phyloP scores from a whole-genome alignment of 2,888 invertebrate genomes.

The Temnothorax rugatulus region DNA sequence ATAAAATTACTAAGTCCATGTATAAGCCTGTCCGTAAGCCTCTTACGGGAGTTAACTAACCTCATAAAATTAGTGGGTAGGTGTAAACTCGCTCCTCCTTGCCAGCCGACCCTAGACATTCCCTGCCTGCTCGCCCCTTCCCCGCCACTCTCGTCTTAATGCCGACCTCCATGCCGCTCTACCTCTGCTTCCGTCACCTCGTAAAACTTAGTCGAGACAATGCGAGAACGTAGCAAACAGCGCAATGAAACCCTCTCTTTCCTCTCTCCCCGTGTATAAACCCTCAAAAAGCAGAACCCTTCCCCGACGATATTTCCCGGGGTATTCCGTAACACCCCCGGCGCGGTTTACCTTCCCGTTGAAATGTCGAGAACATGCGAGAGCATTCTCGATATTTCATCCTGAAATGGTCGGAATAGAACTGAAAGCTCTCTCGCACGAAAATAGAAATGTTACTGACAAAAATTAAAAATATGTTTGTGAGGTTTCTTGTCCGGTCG shows the following conservation, averaged over 20 bases:
- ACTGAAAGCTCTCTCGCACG: not conserved
- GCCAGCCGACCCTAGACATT: slow-evolving; percentile 47
- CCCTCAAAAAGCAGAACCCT: slow-evolving; percentile 46
- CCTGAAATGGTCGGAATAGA: slow-evolving; percentile 30
- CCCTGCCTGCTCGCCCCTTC: slow-evolving; percentile 27
- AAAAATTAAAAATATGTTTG: not conserved
- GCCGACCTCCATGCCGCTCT: slow-evolving; percentile 45
- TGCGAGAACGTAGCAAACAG: slow-evolving; percentile 59
- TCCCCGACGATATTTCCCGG: not conserved
- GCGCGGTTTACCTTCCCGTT: slow-evolving; percentile 65
- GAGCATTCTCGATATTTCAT: slow-evolving; percentile 45
- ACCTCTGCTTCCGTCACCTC: slow-evolving; percentile 71
- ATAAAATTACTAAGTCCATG: slow-evolving; percentile 77
- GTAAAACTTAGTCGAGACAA: slow-evolving; percentile 75
- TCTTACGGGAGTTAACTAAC: slow-evolving; percentile 80
- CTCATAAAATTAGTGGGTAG: slow-evolving; percentile 81
- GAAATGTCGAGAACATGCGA: slow-evolving; percentile 54
- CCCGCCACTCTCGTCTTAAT: slow-evolving; percentile 40
- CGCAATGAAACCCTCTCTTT: slow-evolving; percentile 51
- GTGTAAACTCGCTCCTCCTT: slow-evolving; percentile 74
- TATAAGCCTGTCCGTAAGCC: slow-evolving; percentile 75
- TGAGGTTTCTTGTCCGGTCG: not conserved
- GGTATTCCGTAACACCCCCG: slow-evolving; percentile 51
- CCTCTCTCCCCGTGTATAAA: not conserved
- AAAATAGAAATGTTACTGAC: slow-evolving; percentile 1